Evolutionary conservation across 1,140 invertebrate genomes (phyloP).

Genomic region (Drosophila kepulauana): DNA sequence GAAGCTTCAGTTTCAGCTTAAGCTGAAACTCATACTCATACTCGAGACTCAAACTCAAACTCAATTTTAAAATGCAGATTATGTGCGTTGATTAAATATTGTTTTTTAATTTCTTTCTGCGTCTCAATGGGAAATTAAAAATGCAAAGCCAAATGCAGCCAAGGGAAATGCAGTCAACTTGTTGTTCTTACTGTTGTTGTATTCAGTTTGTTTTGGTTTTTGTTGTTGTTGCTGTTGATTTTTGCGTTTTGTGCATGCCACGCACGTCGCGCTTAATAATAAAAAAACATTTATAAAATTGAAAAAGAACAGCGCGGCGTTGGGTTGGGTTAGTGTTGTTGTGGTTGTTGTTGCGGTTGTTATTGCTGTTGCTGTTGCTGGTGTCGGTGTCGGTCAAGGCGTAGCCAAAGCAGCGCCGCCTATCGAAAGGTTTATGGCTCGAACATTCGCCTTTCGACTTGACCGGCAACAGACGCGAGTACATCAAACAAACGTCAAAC

Average conservation of each 20-base stretch:
- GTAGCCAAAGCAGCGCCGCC: conserved; percentile 57
- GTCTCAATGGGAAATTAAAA: conserved; percentile 59
- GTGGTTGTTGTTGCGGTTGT: conserved; percentile 17
- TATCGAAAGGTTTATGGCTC: conserved; percentile 46
- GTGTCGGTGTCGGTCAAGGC: conserved; percentile 49
- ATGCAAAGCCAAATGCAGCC: conserved; percentile 70
- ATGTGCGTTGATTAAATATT: conserved; percentile 83
- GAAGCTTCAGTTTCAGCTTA: conserved; percentile 40
- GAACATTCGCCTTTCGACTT: conserved; percentile 47
- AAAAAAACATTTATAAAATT: conserved; percentile 62
- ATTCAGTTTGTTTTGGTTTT: conserved; percentile 17
- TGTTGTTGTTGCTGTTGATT: conserved; percentile 16
- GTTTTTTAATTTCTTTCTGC: conserved; percentile 76
- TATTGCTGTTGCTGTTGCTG: conserved; percentile 29
- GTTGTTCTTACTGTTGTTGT: not conserved
- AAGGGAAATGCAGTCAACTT: conserved; percentile 48
- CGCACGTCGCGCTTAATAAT: conserved; percentile 72
- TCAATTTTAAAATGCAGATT: conserved; percentile 79
- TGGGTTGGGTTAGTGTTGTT: conserved; percentile 21
- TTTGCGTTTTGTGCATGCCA: conserved; percentile 35
- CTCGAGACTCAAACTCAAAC: conserved; percentile 32
- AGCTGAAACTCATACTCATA: conserved; percentile 15
- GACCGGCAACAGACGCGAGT: conserved; percentile 39
- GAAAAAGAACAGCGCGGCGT: conserved; percentile 39
- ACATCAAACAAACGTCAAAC: conserved; percentile 38